Evolutionary conservation across 2,113 vertebrate genomes (phyloP), one percentile per base, ranked within the genome.

Genomic region (Otolemur garnettii): DNA sequence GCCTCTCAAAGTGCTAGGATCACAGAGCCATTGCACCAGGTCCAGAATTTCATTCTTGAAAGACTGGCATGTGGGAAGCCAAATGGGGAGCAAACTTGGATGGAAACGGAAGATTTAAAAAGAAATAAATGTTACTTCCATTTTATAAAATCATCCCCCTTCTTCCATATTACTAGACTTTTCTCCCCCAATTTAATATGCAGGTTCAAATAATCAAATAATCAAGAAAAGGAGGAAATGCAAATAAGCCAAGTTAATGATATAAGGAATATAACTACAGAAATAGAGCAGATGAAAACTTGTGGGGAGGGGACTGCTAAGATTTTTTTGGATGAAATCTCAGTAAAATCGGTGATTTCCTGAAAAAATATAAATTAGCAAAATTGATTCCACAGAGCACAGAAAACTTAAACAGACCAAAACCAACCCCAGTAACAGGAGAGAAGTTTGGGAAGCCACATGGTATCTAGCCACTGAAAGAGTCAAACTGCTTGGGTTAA

Each of bases 41-140:
- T 21, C 59, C 21, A 82, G 30, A 28, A 55, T 82, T 93, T 45
- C 68, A 33, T 72, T 89, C 74, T 80, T 82, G 53, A 93, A 92
- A 87, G 77, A 21, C 17, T 68, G 35, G 26, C 26, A 3, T 50
- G 8, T 26, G 15, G 10, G 77, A 45, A 38, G 53, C 2, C 2
- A 11, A 55, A 57, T 83, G 21, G 59, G 28, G 87, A 55, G 35
- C 28, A 33, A 74, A 79, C 33, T 22, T 62, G 28, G 38, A 24
- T 92, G 33, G 24, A 74, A 89, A 82, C 33, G 13, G 22, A 72
- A 86, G 68, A 62, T 69, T 95, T 95, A 53, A 35, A 93, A 93
- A 86, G 30, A 57, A 96, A 87, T 82, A 64, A 11, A 59, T 33
- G 1, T 71, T 75, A 38, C 64, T 93, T 95, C n/a, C 11, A 72